phyloP scores from a whole-genome alignment of 2,113 vertebrate species.

The Heloderma charlesbogerti region DNA sequence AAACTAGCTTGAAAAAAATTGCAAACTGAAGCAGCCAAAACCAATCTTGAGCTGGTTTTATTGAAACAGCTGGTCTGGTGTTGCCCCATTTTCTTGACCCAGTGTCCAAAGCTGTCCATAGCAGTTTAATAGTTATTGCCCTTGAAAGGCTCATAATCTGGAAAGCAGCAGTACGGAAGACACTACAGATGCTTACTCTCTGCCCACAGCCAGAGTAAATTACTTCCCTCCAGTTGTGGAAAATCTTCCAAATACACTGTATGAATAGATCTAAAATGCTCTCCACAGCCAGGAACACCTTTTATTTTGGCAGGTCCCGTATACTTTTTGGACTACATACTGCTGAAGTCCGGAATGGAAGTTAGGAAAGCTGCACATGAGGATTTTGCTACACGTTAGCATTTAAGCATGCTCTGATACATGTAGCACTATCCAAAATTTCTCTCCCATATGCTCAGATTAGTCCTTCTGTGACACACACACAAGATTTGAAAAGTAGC shows the following conservation, averaged over 20 bases:
- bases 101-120: conserved; percentile 32
- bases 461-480: conserved; percentile 10
- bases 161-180: conserved; percentile 28
- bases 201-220: conserved; percentile 48
- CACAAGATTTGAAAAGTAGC: background rate
- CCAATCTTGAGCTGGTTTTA: conserved; percentile 52
- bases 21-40: conserved; percentile 57
- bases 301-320: conserved; percentile 41
- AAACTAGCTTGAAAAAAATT: conserved; percentile 51
- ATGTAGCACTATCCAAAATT: conserved; percentile 40
- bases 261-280: conserved; percentile 61
- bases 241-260: conserved; percentile 57
- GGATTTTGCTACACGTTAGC: conserved; percentile 64
- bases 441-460: conserved; percentile 24
- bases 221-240: conserved; percentile 58
- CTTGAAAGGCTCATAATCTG: conserved; percentile 44
- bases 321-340: conserved; percentile 44
- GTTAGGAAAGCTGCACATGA: conserved; percentile 50
- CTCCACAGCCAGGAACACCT: conserved; percentile 51
- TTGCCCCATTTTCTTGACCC: conserved; percentile 43
- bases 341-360: conserved; percentile 57
- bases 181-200: conserved; percentile 40
- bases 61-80: conserved; percentile 63
- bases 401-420: conserved; percentile 59
- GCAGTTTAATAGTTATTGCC: conserved; percentile 57